Conservation (phyloP, 2,113 vertebrate genomes). For the Accipiter cooperii region DNA sequence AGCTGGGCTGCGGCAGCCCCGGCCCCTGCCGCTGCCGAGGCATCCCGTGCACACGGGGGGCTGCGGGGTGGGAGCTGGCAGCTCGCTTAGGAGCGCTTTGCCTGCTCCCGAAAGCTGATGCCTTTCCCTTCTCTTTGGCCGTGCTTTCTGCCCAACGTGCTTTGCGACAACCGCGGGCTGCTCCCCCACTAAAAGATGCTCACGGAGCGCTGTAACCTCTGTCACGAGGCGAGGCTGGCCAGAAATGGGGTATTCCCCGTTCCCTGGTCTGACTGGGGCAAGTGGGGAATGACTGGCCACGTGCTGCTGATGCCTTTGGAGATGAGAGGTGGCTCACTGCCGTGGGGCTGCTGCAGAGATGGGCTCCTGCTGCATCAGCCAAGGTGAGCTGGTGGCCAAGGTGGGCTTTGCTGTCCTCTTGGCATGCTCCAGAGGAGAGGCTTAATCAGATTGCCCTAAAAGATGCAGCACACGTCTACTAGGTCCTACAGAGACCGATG, state of each 20-base stretch:
- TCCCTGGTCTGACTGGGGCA: neutral
- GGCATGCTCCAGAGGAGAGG: neutral
- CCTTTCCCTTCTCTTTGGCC: neutral
- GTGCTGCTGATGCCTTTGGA: neutral
- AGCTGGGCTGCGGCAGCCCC: neutral
- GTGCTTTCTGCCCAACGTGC: neutral
- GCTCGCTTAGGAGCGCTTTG: neutral
- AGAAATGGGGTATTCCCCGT: neutral
- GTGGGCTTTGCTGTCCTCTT: neutral
- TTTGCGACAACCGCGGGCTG: neutral
- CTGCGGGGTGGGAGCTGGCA: neutral
- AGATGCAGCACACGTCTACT: fast-evolving
- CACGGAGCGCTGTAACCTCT: neutral
- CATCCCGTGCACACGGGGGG: neutral
- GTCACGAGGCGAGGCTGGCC: fast-evolving
- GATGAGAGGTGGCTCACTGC: neutral
- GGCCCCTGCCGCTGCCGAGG: neutral
- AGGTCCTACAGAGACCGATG: fast-evolving
- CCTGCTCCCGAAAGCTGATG: neutral
- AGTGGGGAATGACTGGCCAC: neutral
- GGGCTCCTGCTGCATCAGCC: neutral
- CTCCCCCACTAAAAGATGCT: neutral
- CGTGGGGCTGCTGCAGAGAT: neutral
- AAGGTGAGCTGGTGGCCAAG: neutral
- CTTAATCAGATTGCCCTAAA: neutral